Percentiles rank a stretch among this genome's conserved stretches.
Conservation (phyloP, 1,140 invertebrate genomes). For the Aphelenchoides fujianensis region DNA sequence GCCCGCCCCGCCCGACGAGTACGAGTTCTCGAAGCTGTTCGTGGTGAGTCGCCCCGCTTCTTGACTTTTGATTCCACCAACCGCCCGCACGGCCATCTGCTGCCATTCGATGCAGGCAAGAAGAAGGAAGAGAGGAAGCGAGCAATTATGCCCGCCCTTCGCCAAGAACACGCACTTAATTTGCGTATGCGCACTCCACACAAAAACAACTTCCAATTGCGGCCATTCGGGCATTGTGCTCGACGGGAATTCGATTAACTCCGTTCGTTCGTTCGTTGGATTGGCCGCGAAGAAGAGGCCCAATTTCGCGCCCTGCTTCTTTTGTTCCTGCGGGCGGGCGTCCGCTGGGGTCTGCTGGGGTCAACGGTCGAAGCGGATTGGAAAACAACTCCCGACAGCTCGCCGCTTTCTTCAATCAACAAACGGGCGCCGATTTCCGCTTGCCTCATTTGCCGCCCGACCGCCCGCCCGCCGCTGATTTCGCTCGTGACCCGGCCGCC, state of each 20-base stretch:
- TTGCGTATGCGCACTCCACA: background rate
- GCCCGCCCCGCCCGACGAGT: slow-evolving; percentile 25
- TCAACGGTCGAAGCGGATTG: no score
- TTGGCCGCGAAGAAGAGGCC: no score
- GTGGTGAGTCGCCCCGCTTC: slow-evolving; percentile 47
- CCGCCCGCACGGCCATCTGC: background rate
- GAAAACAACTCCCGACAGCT: no score
- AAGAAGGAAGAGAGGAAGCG: no score
- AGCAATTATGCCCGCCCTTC: background rate
- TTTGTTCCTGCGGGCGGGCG: no score
- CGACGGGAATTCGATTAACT: background rate
- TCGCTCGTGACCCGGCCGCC: background rate
- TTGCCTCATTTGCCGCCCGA: no score
- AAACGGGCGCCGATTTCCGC: no score
- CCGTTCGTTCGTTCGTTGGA: no score
- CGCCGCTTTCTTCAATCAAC: no score
- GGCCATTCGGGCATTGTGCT: background rate
- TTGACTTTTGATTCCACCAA: background rate
- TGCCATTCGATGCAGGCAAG: no score
- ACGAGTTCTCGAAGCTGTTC: slow-evolving; percentile 52
- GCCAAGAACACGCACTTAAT: background rate
- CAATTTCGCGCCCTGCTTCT: no score
- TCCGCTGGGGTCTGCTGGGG: no score
- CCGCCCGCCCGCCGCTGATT: background rate
- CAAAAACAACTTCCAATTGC: slow-evolving; percentile 5